phyloP scores from a whole-genome alignment of 1,140 invertebrate genomes.

The Pollicipes pollicipes region DNA sequence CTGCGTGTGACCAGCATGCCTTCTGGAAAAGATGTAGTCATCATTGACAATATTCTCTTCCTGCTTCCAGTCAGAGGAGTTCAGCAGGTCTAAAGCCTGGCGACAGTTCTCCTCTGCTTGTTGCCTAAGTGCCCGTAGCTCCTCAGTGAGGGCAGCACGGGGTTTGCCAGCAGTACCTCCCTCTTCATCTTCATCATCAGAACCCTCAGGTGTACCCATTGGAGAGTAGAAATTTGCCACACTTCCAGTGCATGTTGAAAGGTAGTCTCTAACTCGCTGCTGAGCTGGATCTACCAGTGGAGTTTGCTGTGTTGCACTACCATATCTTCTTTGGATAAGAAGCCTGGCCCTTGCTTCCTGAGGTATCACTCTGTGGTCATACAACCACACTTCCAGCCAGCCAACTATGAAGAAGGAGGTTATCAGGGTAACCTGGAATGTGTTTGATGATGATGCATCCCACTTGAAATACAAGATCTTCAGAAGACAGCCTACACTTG shows the following conservation, averaged over 20 bases:
- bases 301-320: background rate
- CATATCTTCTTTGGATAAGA: background rate
- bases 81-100: background rate
- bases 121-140: background rate
- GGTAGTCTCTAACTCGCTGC: background rate
- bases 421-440: background rate
- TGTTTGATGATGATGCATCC: background rate
- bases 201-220: background rate
- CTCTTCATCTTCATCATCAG: background rate
- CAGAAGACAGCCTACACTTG: background rate
- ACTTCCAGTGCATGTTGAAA: background rate
- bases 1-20: background rate
- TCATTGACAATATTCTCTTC: background rate
- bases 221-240: conserved; percentile 3
- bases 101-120: background rate
- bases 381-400: conserved; percentile 5
- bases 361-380: background rate
- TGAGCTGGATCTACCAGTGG: background rate
- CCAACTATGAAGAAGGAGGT: background rate
- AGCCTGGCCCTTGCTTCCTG: background rate
- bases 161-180: too few relatives aligned
- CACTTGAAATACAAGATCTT: background rate
- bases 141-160: background rate
- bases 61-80: background rate
- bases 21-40: background rate